Conservation (phyloP, 2,888 invertebrate species). For the Tortricodes alternella region DNA sequence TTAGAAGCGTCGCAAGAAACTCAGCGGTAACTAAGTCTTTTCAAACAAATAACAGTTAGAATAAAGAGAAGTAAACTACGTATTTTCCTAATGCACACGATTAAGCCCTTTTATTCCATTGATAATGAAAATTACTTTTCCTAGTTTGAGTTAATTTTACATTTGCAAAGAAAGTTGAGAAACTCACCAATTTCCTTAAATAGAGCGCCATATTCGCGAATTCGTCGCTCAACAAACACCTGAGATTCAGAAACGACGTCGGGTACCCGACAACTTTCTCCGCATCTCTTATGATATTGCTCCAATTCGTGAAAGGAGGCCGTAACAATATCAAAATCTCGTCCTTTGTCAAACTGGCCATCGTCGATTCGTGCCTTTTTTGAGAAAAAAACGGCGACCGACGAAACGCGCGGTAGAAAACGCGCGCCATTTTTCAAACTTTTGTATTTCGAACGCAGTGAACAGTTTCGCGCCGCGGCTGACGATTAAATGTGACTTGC, state of each 20-base stretch:
- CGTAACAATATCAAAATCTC: conserved; percentile 69
- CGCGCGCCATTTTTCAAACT: conserved; percentile 55
- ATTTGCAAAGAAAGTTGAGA: conserved; percentile 3
- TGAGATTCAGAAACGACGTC: conserved; percentile 82
- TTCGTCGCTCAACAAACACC: conserved; percentile 84
- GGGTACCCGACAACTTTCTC: conserved; percentile 82
- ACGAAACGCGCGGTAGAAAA: conserved; percentile 63
- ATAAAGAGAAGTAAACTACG: too few relatives aligned
- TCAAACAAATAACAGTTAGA: too few relatives aligned
- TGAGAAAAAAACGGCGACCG: conserved; percentile 68
- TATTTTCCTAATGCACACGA: too few relatives aligned
- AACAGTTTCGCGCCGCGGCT: conserved; percentile 29
- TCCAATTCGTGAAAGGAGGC: conserved; percentile 77
- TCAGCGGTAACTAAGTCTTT: too few relatives aligned
- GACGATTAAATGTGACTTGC: conserved; percentile 38
- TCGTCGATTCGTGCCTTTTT: conserved; percentile 72
- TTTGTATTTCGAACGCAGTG: conserved; percentile 33
- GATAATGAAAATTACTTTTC: too few relatives aligned
- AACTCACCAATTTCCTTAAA: conserved; percentile 77
- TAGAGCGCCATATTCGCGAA: conserved; percentile 82
- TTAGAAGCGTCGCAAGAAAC: too few relatives aligned
- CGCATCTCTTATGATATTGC: conserved; percentile 72
- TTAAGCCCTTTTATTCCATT: too few relatives aligned
- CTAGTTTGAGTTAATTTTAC: too few relatives aligned
- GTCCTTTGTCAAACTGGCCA: conserved; percentile 74